Percentiles rank a stretch among this genome's conserved stretches.
Conservation (phyloP, 2,113 vertebrate species). For the Mesembrinibis cayennensis region DNA sequence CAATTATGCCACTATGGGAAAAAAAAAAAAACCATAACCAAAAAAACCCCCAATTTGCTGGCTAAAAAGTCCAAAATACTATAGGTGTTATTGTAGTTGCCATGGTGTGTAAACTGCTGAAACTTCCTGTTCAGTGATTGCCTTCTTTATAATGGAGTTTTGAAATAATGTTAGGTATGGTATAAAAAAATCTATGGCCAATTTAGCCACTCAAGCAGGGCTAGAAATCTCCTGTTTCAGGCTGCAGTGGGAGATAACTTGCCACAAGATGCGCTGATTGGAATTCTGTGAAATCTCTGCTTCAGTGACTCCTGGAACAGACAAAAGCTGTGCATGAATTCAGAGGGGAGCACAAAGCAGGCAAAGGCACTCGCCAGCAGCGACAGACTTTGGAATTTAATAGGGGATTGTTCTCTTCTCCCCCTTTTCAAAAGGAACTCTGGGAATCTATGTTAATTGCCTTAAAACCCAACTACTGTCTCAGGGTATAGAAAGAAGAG, state of each 20-base stretch:
- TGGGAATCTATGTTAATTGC: not conserved
- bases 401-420: slow-evolving; percentile 6
- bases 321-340: not conserved
- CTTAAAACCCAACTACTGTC: not conserved
- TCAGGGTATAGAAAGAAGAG: not conserved
- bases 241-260: slow-evolving; percentile 38
- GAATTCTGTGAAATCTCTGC: slow-evolving; percentile 31
- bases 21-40: not conserved
- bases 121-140: not conserved
- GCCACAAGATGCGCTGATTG: slow-evolving; percentile 38
- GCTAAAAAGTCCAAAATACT: not conserved
- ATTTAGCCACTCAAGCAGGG: slow-evolving; percentile 27
- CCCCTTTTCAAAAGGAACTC: slow-evolving; percentile 25
- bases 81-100: not conserved
- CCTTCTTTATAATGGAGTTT: not conserved
- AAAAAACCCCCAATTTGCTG: not conserved
- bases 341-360: not conserved
- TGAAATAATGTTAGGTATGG: not conserved
- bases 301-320: slow-evolving; percentile 41
- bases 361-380: not conserved
- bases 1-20: not conserved
- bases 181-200: not conserved
- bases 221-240: slow-evolving; percentile 29
- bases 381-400: slow-evolving; percentile 17
- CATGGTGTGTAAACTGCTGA: not conserved